Base-by-base conservation (phyloP, 2,797 vertebrate species). In the Thunnus albacares region DNA sequence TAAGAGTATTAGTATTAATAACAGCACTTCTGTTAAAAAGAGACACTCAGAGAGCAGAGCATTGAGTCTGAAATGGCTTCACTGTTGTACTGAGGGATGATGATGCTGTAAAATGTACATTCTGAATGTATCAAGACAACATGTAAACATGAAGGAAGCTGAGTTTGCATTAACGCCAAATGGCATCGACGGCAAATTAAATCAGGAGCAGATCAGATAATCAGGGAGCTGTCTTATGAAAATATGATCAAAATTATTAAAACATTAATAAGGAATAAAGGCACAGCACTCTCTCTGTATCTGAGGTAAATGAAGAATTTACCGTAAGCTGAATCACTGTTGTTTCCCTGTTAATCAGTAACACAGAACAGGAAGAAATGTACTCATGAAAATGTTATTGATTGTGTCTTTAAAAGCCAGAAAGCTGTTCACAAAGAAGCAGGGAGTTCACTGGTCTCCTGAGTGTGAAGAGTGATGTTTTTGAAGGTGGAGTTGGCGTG, bases 401-500 rank as follows among this genome's bases (percentile, higher is more conserved):
- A 22, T n/a, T 45, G 9, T 15, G 45, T 47, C 41, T 22, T 61
- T 18, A 70, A 30, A 65, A 33, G 11, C 14, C 64, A 61, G 20
- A 43, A 52, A 22, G 24, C 38, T 30, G 49, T 22, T 14, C 20
- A 47, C 33, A 38, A 47, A 58, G 18, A 59, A 15, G 70, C 53
- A 12, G 56, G 13, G 10, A 30, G 60, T 52, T 49, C 35, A 38
- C 33, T 4, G 53, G 47, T 55, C 58, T 57, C 62, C 33, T 22
- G 61, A 59, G 52, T 49, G 17, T 51, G 45, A 15, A 43, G 49
- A 73, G 52, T 53, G 51, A 68, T 61, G 71, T 22, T 30, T 63
- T 24, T 71, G 43, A 75, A 57, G 49, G 64, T 59, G 65, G 38
- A 26, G 53, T 24, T 26, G 3, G 12, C 13, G 47, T 53, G 62